Evolutionary conservation across 2,797 vertebrate genomes (phyloP).

Genomic region (Bradypodion ventrale): DNA sequence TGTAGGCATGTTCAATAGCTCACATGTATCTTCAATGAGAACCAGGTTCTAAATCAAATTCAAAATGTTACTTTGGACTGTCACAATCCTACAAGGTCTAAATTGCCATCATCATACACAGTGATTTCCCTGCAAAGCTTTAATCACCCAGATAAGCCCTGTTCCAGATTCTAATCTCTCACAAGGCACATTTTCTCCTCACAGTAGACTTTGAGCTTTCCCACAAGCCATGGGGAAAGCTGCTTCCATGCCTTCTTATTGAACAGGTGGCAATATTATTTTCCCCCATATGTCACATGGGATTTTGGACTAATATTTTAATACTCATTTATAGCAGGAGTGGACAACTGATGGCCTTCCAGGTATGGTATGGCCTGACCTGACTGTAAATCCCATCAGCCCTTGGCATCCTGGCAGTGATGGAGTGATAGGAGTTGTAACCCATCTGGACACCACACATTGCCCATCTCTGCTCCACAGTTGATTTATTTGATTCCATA

Average conservation of each 20-base stretch:
- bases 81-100: background rate
- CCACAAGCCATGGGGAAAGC: background rate
- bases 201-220: background rate
- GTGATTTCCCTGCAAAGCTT: background rate
- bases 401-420: no score
- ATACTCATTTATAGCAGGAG: no score
- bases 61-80: background rate
- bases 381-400: no score
- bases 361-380: no score
- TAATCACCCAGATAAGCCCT: background rate
- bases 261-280: background rate
- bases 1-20: background rate
- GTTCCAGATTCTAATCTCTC: no score
- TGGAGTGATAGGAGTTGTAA: no score
- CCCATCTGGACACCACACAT: no score
- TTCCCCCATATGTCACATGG: background rate
- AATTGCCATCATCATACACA: background rate
- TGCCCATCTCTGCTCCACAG: no score
- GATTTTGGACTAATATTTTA: background rate
- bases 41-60: background rate
- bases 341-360: no score
- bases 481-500: no score
- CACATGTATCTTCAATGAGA: background rate
- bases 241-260: background rate
- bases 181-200: background rate